These are phyloP conservation scores for Psephotus haematonotus DNA, from an alignment of 2,113 vertebrate species.

Conservation along the genomic window DNA sequence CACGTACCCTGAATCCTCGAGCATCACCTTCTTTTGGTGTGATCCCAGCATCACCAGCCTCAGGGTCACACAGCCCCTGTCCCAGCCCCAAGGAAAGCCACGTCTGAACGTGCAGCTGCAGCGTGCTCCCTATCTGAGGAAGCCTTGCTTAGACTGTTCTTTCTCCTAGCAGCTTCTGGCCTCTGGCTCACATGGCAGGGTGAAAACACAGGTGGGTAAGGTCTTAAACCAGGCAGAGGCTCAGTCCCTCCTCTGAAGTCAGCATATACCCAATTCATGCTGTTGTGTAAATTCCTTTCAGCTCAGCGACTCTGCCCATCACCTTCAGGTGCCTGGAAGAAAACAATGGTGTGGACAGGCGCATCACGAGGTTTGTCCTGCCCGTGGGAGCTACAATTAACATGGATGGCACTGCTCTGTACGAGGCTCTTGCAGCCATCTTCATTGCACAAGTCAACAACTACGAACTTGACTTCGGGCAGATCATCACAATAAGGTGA, in stretches of 20 bases:
- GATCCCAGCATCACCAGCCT: background rate
- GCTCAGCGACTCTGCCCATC: constrained; percentile 94
- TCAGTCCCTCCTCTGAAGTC: background rate
- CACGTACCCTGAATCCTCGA: background rate
- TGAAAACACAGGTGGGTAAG: constrained; percentile 45
- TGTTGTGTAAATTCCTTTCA: constrained; percentile 58
- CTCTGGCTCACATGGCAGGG: constrained; percentile 42
- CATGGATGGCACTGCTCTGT: constrained; percentile 96
- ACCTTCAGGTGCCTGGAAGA: constrained; percentile 96
- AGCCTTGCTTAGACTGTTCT: constrained; percentile 28
- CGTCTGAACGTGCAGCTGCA: background rate
- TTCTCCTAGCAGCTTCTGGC: constrained; percentile 48
- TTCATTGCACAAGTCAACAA: constrained; percentile 98
- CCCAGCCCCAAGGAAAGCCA: background rate
- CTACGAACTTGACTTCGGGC: constrained; percentile 95
- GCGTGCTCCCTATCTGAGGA: background rate
- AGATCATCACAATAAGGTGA: constrained; percentile 98
- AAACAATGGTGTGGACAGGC: constrained; percentile 90
- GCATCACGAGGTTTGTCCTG: constrained; percentile 92
- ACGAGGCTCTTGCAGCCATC: constrained; percentile 94
- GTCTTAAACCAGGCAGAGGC: background rate
- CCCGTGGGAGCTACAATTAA: constrained; percentile 96
- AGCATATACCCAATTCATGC: background rate
- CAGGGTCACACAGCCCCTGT: background rate
- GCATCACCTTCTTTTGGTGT: background rate